These are phyloP conservation scores for Drosophila lutescens DNA, from an alignment of 2,888 invertebrate genomes.

Conservation along the genomic window DNA sequence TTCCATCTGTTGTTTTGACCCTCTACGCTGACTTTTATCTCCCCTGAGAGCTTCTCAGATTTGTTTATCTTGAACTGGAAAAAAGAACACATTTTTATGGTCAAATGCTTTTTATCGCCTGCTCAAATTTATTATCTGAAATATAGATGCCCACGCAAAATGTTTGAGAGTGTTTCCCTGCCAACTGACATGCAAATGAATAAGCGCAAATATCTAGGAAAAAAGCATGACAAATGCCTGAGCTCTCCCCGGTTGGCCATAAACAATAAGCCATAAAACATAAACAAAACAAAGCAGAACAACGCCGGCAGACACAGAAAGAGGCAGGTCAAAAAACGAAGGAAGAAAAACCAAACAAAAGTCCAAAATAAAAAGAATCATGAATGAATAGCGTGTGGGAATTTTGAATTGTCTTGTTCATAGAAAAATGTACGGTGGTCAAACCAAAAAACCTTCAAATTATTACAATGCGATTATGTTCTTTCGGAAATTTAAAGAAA, in stretches of 20 bases:
- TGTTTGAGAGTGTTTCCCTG: conserved; percentile 55
- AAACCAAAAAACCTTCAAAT: background rate
- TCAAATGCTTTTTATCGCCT: conserved; percentile 66
- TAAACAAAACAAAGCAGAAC: conserved; percentile 31
- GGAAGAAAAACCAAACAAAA: conserved; percentile 7
- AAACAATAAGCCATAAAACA: conserved; percentile 47
- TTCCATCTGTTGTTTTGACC: conserved; percentile 36
- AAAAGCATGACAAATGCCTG: conserved; percentile 33
- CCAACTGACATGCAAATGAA: conserved; percentile 44
- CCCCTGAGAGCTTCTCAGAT: conserved; percentile 42
- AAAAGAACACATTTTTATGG: conserved; percentile 54
- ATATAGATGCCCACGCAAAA: conserved; percentile 66
- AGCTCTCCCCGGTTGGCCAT: conserved; percentile 14
- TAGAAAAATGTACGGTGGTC: conserved; percentile 12
- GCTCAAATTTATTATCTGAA: conserved; percentile 68
- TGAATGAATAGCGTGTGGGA: conserved; percentile 24
- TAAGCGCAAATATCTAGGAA: conserved; percentile 35
- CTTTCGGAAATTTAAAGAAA: too few relatives aligned
- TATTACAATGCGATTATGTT: background rate
- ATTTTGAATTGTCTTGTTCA: conserved; percentile 10
- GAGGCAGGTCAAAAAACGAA: conserved; percentile 21
- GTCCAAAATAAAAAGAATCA: conserved; percentile 17
- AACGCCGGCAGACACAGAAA: conserved; percentile 10
- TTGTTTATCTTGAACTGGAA: conserved; percentile 48
- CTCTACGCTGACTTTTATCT: conserved; percentile 27